Percentiles rank a stretch among this genome's conserved stretches.
Conservation (phyloP, 1,140 invertebrate species). For the Eufriesea mexicana region DNA sequence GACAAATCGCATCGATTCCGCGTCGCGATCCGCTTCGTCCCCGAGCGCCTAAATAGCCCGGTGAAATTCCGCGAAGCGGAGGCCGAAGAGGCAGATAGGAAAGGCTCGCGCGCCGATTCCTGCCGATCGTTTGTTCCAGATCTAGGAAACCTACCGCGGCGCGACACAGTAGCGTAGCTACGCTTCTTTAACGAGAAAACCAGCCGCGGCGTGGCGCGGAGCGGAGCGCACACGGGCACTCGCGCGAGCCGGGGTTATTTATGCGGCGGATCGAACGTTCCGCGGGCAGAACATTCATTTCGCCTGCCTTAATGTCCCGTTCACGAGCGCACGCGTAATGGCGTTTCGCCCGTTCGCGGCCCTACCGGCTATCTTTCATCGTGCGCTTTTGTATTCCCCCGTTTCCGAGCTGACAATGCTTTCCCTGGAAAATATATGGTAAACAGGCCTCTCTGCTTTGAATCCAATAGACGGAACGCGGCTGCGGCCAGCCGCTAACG, state of each 20-base stretch:
- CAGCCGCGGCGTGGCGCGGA: no score
- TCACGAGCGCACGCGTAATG: slow-evolving; percentile 33
- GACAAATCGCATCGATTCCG: slow-evolving; percentile 37
- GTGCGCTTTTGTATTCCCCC: slow-evolving; percentile 46
- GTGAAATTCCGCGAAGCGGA: slow-evolving; percentile 11
- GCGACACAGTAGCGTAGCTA: slow-evolving; percentile 51
- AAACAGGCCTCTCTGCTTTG: slow-evolving; percentile 20
- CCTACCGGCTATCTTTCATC: slow-evolving; percentile 46
- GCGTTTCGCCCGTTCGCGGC: slow-evolving; percentile 24
- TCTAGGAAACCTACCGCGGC: slow-evolving; percentile 61
- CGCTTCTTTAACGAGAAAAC: slow-evolving; percentile 42
- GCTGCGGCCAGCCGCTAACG: not conserved
- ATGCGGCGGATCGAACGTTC: slow-evolving; percentile 33
- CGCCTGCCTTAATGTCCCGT: slow-evolving; percentile 36
- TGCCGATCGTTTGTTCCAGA: slow-evolving; percentile 56
- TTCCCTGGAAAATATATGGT: slow-evolving; percentile 52
- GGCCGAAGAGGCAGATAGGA: slow-evolving; percentile 46
- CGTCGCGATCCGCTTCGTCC: slow-evolving; percentile 19
- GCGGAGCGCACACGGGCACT: not conserved
- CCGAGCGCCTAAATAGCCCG: not conserved
- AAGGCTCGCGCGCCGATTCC: slow-evolving; percentile 44
- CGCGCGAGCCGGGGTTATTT: slow-evolving; percentile 20
- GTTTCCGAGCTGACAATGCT: slow-evolving; percentile 46
- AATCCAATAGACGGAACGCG: slow-evolving; percentile 39
- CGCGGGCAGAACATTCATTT: slow-evolving; percentile 29